Conservation (phyloP, 2,888 invertebrate species). For the Sinhomidia bicolor region DNA sequence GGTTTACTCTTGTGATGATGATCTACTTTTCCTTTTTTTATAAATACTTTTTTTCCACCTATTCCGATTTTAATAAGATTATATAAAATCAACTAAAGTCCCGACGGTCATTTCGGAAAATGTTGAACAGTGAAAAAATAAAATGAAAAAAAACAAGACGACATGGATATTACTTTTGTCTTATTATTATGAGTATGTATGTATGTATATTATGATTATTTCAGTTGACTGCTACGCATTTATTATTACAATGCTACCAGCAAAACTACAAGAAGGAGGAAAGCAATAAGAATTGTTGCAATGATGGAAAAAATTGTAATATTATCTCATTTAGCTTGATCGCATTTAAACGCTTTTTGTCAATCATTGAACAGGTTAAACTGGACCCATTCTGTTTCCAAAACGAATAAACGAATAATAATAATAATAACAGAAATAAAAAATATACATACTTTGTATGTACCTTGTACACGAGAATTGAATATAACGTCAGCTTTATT, state of each 20-base stretch:
- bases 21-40: not conserved
- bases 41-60: constrained; percentile 31
- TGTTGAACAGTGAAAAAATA: constrained; percentile 16
- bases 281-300: not conserved
- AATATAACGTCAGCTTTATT: not conserved
- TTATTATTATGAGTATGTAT: constrained; percentile 60
- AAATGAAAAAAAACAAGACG: constrained; percentile 44
- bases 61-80: constrained; percentile 26
- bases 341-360: constrained; percentile 63
- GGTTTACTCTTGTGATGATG: not conserved
- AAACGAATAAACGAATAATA: too few relatives aligned
- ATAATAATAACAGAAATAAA: too few relatives aligned
- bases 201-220: constrained; percentile 56
- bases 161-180: constrained; percentile 2
- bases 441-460: too few relatives aligned
- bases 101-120: constrained; percentile 62
- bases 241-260: too few relatives aligned
- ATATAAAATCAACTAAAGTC: constrained; percentile 39
- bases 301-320: constrained; percentile 15
- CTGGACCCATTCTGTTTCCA: constrained; percentile 75
- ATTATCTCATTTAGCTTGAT: constrained; percentile 43
- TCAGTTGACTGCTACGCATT: constrained; percentile 36
- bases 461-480: constrained; percentile 13
- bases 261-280: not conserved
- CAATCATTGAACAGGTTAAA: constrained; percentile 74